A percentile compares a stretch with the other conserved stretches of the same genome.
These are phyloP conservation scores for Agrotis exclamationis DNA, from an alignment of 2,888 invertebrate genomes.

Conservation along the genomic window DNA sequence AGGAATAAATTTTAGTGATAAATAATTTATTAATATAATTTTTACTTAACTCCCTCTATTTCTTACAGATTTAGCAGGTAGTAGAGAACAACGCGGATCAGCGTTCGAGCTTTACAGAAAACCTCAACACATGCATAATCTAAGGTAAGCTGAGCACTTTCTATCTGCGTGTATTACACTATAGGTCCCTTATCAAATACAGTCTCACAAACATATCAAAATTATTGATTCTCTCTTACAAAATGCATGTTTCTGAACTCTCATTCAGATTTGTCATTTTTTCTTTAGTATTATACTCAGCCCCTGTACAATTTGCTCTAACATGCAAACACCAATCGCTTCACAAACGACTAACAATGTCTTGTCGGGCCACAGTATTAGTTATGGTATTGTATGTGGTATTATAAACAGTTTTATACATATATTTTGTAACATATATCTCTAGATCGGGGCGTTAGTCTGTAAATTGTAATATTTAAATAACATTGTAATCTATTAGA, in stretches of 20 bases:
- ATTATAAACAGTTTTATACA: slow-evolving; percentile 79
- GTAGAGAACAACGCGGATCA: slow-evolving; percentile 97
- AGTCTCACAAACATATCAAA: slow-evolving; percentile 49
- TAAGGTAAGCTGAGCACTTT: slow-evolving; percentile 91
- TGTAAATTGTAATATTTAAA: slow-evolving; percentile 84
- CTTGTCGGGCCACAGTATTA: slow-evolving; percentile 89
- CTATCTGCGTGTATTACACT: slow-evolving; percentile 35
- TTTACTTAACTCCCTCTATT: background rate
- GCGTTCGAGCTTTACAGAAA: slow-evolving; percentile 99
- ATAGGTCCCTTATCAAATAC: slow-evolving; percentile 41
- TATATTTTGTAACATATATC: slow-evolving; percentile 89
- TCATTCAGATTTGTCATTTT: slow-evolving; percentile 46
- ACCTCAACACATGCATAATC: slow-evolving; percentile 96
- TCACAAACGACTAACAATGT: slow-evolving; percentile 91
- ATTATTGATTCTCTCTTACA: slow-evolving; percentile 28
- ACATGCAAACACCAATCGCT: slow-evolving; percentile 92
- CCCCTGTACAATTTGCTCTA: slow-evolving; percentile 91
- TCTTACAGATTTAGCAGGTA: slow-evolving; percentile 93
- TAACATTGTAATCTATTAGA: slow-evolving; percentile 77
- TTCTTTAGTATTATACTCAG: slow-evolving; percentile 63
- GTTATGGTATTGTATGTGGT: slow-evolving; percentile 90
- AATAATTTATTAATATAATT: too few relatives aligned
- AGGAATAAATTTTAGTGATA: too few relatives aligned
- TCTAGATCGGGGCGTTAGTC: slow-evolving; percentile 83
- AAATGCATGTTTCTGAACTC: slow-evolving; percentile 79